Base-by-base conservation (phyloP, 1,140 invertebrate species). In the Cydia strobilella region DNA sequence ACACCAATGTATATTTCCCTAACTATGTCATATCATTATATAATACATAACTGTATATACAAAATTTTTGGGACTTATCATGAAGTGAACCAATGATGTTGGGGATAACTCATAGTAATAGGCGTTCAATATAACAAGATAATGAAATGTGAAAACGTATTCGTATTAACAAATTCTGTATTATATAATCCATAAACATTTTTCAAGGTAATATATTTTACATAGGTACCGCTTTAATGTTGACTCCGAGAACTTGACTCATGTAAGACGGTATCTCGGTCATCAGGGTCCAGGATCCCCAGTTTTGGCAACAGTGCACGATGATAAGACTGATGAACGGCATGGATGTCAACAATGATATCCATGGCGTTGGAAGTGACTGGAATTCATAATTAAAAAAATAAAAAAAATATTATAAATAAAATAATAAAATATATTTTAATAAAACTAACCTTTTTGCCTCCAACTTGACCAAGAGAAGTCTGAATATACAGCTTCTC, bases 201-300 rank as follows among this genome's bases (percentile, higher is more conserved):
- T 18, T n/a, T n/a, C n/a, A 69, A 39, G 0, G 3, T 35, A 35
- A 35, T 9, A 9, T 72, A 10, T 0, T 69, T 6, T 42, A 73
- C 76, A 75, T n/a, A n/a, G n/a, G n/a, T 74, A 80, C 79, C 13
- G 74, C 85, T 90, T 95, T 94, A 15, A 98, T 95, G 74, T 98
- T 92, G 82, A 96, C 96, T 75, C 95, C 89, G 0, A 98, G 93
- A 1, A 98, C 95, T 45, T 95, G 93, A 42, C 95, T 95, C 93
- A 99, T 95, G 81, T 97, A 99, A 9, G 94, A 96, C 0, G 98
- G 98, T 48, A 98, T 95, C 88, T 97, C 95, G 0, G 97, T 97
- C 7, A 98, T 90, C 63, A 99, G 92, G 1, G 96, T 98, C 93
- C 97, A 98, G 80, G 96, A 97, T 0, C 97, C 97, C 97, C 97